phyloP scores from a whole-genome alignment of 2,888 invertebrate genomes.

The Mesoligia furuncula region DNA sequence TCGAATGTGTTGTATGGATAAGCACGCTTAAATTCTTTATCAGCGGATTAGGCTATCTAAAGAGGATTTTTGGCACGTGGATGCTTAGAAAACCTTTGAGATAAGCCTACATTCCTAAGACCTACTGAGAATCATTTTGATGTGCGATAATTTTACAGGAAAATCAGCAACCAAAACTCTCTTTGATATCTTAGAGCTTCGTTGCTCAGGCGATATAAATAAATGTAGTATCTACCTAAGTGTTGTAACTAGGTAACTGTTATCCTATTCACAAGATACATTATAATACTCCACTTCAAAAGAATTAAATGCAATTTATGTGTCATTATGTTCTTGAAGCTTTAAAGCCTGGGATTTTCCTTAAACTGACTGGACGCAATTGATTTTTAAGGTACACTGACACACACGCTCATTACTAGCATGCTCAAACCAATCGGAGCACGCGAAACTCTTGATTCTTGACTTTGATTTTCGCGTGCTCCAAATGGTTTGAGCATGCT shows the following conservation, averaged over 20 bases:
- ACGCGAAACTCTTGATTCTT: too few species aligned
- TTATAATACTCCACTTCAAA: conserved; percentile 20
- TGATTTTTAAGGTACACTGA: too few species aligned
- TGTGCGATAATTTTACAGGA: not conserved
- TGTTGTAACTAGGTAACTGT: conserved; percentile 1
- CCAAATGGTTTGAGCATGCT: too few species aligned
- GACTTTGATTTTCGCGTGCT: too few species aligned
- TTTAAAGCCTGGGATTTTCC: conserved; percentile 12
- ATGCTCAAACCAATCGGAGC: too few species aligned
- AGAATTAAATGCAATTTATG: conserved; percentile 34
- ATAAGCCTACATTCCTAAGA: conserved; percentile 6
- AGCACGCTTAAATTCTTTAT: conserved; percentile 26
- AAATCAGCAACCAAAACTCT: not conserved
- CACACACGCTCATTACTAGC: too few species aligned
- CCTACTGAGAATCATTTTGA: not conserved
- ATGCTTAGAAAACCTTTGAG: conserved; percentile 13
- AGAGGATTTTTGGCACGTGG: conserved; percentile 10
- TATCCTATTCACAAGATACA: conserved; percentile 24
- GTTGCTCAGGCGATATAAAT: not conserved
- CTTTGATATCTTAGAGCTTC: not conserved
- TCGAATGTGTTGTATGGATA: conserved; percentile 25
- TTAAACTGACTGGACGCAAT: not conserved
- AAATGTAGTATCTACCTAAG: not conserved
- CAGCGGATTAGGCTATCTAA: conserved; percentile 24
- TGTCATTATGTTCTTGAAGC: conserved; percentile 32